Conservation (phyloP, 2,888 invertebrate species). For the Plebejus anna region DNA sequence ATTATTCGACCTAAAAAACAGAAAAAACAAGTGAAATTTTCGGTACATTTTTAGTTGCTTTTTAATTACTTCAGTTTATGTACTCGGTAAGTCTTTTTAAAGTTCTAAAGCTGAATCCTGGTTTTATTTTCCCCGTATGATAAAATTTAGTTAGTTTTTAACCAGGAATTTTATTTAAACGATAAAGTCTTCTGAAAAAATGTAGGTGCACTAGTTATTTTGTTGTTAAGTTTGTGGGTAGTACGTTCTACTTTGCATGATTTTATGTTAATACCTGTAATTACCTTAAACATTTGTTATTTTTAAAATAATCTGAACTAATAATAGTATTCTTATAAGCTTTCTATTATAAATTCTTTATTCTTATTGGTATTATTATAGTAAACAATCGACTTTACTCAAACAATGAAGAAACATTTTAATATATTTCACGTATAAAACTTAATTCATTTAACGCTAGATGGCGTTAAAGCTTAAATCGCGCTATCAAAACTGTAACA, state of each 20-base stretch:
- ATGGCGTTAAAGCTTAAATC: not conserved
- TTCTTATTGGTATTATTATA: too few relatives aligned
- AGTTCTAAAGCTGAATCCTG: constrained; percentile 23
- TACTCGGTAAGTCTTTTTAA: constrained; percentile 22
- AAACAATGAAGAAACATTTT: too few relatives aligned
- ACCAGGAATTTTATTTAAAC: constrained; percentile 12
- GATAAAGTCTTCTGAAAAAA: not conserved
- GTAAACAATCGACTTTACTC: too few relatives aligned
- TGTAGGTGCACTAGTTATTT: not conserved
- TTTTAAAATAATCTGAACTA: too few relatives aligned
- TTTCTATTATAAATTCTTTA: too few relatives aligned
- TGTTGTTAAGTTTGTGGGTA: not conserved
- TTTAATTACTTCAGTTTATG: constrained; percentile 26
- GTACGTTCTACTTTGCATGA: not conserved
- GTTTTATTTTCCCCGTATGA: constrained; percentile 24
- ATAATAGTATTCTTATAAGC: too few relatives aligned
- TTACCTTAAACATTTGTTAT: too few relatives aligned
- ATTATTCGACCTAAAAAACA: constrained; percentile 16
- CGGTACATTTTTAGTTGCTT: constrained; percentile 28
- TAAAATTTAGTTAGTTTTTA: constrained; percentile 21
- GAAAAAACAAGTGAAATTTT: constrained; percentile 18
- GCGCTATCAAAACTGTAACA: not conserved
- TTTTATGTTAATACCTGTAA: not conserved
- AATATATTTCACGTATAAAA: not conserved
- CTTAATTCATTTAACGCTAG: not conserved